A percentile compares a stretch with the other conserved stretches of the same genome.
These are phyloP conservation scores for Hydrozoanthus gracilis DNA, from an alignment of 92 coral and sea anemone species.

Conservation along the genomic window DNA sequence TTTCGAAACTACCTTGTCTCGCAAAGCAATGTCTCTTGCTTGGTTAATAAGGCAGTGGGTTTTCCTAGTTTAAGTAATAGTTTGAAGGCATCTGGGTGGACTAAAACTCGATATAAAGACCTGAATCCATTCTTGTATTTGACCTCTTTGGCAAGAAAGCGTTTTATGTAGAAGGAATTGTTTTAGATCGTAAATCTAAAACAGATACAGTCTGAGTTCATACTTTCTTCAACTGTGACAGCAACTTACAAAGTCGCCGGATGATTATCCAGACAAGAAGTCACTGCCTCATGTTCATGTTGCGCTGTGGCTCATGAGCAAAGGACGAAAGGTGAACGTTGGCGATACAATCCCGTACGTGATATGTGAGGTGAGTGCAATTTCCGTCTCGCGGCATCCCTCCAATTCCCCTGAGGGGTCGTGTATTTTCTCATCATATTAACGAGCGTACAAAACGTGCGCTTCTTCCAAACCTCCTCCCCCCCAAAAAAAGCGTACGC, in stretches of 20 bases:
- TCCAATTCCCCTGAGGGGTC: neutral
- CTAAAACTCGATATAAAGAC: too few species aligned
- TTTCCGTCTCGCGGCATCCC: neutral
- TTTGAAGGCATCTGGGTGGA: too few species aligned
- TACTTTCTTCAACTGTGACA: conserved; percentile 17
- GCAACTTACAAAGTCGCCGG: conserved; percentile 98
- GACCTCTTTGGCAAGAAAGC: neutral
- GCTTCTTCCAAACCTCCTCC: neutral
- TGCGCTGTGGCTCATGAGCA: conserved; percentile 96
- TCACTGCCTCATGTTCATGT: conserved; percentile 98
- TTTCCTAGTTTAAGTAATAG: too few species aligned
- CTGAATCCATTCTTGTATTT: too few species aligned
- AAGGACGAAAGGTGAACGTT: conserved; percentile 90
- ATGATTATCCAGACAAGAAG: conserved; percentile 99
- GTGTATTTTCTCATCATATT: too few species aligned
- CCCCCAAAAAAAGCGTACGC: too few species aligned
- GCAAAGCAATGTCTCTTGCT: too few species aligned
- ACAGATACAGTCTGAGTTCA: neutral
- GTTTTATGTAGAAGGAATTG: neutral
- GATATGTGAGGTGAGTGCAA: conserved; percentile 93
- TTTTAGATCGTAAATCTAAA: too few species aligned
- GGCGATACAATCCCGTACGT: conserved; percentile 97
- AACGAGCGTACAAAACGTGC: too few species aligned
- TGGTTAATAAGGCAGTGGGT: too few species aligned
- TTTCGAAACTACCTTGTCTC: too few species aligned